A percentile compares a stretch with the other conserved stretches of the same genome.
Conservation (phyloP, 2,888 invertebrate genomes). For the Calliphora vomitoria region DNA sequence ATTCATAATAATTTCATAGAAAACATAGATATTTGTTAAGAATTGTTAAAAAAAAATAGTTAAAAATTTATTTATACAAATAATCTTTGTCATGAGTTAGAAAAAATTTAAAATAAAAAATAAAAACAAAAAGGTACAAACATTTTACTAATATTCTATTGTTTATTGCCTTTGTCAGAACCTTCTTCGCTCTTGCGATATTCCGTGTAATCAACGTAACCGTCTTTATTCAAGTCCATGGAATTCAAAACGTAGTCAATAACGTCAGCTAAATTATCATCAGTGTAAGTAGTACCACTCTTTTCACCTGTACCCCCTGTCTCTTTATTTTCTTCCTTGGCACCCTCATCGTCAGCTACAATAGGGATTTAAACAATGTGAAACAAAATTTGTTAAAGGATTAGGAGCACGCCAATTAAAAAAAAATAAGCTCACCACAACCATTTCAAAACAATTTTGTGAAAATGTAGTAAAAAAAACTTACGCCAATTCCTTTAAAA, state of each 20-base stretch:
- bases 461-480: constrained; percentile 74
- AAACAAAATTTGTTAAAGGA: not conserved
- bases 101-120: not conserved
- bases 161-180: constrained; percentile 74
- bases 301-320: constrained; percentile 65
- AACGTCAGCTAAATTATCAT: constrained; percentile 86
- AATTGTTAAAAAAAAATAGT: not conserved
- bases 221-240: constrained; percentile 90
- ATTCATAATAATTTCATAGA: no score
- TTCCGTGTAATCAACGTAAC: constrained; percentile 89
- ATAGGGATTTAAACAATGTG: not conserved
- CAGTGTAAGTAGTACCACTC: constrained; percentile 85
- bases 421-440: constrained; percentile 75
- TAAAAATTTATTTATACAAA: not conserved
- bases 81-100: not conserved
- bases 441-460: constrained; percentile 71
- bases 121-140: not conserved
- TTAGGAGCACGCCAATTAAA: not conserved
- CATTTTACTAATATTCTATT: constrained; percentile 11
- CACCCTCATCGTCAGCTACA: constrained; percentile 35
- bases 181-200: constrained; percentile 84
- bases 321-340: constrained; percentile 35
- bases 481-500: constrained; percentile 67
- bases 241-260: constrained; percentile 88
- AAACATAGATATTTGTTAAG: not conserved